These are phyloP conservation scores for Gracilinanus agilis DNA, from an alignment of 2,113 vertebrate genomes.

Conservation along the genomic window DNA sequence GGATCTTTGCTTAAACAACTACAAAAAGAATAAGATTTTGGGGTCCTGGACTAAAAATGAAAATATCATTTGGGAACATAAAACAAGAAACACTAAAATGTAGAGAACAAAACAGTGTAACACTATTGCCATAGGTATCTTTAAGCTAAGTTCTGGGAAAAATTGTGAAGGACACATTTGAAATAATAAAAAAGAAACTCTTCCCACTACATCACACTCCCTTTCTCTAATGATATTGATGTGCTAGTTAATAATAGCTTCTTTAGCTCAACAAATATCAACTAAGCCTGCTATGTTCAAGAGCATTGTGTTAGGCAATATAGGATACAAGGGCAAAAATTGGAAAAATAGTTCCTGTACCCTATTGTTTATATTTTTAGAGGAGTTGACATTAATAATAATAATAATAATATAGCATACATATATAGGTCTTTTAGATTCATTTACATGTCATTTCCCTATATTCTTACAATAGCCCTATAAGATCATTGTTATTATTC, in stretches of 20 bases:
- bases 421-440: neutral
- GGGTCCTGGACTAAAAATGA: neutral
- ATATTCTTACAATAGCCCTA: neutral
- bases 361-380: neutral
- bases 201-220: neutral
- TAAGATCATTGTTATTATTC: neutral
- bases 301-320: neutral
- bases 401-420: neutral
- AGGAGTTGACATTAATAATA: neutral
- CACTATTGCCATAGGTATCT: neutral
- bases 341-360: neutral
- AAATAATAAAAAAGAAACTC: neutral
- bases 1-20: neutral
- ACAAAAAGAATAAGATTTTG: neutral
- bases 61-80: neutral
- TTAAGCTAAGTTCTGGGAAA: neutral
- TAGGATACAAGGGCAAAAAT: neutral
- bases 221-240: neutral
- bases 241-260: neutral
- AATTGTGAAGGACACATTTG: neutral
- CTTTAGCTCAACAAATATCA: neutral
- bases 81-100: neutral
- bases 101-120: neutral
- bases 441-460: neutral
- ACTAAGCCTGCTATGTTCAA: neutral